Base-by-base conservation (phyloP, 2,888 invertebrate species). In the Tinea pellionella region DNA sequence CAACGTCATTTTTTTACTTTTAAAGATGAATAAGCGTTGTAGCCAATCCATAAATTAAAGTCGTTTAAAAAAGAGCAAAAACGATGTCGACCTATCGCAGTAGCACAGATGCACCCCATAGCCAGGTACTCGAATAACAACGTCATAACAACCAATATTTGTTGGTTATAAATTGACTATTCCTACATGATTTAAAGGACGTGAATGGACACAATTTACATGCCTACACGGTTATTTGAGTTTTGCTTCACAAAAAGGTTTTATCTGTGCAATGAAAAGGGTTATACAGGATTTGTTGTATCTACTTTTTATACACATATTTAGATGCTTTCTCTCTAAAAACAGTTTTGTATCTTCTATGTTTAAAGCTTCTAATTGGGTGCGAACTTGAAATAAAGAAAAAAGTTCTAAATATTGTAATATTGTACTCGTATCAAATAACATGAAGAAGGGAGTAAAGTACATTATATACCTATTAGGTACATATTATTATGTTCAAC, bases 131-230 rank as follows among this genome's bases (percentile, higher is more conserved):
- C 37, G 37, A 37, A 9, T 37, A 47, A 47, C 47, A 47, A 47
- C 47, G 15, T 47, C 47, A 47, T 47, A 16, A 16, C 47, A 16
- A 9, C 47, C 47, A 47, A 53, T 53, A 53, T 53, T 53, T 24
- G 19, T 53, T 24, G 53, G 53, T 53, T 19, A 53, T 53, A 53
- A 53, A 53, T 53, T 18, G 53, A 19, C 19, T 53, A 47, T 53
- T 53, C 18, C 7, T 4, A 24, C 53, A 24, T 53, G 53, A 53
- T 53, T 53, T 53, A 53, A 24, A 24, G 53, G 16, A 16, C 47
- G 8, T 47, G 13, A 47, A 47, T 37, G 37, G 37, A 37, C 37
- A n/a, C 37, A 37, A 37, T 37, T 37, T 37, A 37, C 37, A 37
- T 37, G 37, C 37, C 37, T 37, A 37, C 37, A 37, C n/a, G 37